Evolutionary conservation across 92 coral and sea anemone species (phyloP), one percentile per base, ranked within the genome.

Genomic region (Palythoa caribaeorum): DNA sequence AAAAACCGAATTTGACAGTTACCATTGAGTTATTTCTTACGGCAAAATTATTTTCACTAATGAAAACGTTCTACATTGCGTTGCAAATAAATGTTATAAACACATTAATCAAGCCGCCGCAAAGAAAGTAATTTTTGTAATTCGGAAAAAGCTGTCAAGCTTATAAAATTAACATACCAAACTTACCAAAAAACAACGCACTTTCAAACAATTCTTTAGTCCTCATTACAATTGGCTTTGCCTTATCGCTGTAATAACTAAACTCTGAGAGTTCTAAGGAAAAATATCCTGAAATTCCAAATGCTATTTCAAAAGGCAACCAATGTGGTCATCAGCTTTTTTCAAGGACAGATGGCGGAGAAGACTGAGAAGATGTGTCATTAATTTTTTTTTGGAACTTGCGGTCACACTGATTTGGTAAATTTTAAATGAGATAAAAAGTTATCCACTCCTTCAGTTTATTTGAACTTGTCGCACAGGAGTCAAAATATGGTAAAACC

Each of bases 361-460:
- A 51, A 51, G 11, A 51, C 28, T 28, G 28, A 28, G 50, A 5
- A 44, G 65, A 65, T 8, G 36, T 17, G 36, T 65, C 71, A n/a
- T 65, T 8, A 6, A 11, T n/a, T 7, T 17, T 65, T 20, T 65
- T 17, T 37, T 17, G 36, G 3, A 55, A 65, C 12, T 21, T 65
- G 35, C 35, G 71, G 71, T 65, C 71, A 65, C 3, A 65, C 71
- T 17, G 28, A 11, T 9, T 59, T 21, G 71, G 36, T 65, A 65
- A 65, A 65, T 65, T 65, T 65, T 65, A 55, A 65, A 65, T 20
- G 71, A 17, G 71, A 65, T 65, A n/a, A 65, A 65, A 20, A n/a
- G 9, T 17, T 17, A 8, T 17, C 71, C 71, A 65, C 36, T 65
- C 36, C n/a, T 21, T 0, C 28, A 65, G 36, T 21, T 65, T 17